Evolutionary conservation across 2,797 vertebrate species (phyloP).

Genomic region (Ctenopoma kingsleyae): DNA sequence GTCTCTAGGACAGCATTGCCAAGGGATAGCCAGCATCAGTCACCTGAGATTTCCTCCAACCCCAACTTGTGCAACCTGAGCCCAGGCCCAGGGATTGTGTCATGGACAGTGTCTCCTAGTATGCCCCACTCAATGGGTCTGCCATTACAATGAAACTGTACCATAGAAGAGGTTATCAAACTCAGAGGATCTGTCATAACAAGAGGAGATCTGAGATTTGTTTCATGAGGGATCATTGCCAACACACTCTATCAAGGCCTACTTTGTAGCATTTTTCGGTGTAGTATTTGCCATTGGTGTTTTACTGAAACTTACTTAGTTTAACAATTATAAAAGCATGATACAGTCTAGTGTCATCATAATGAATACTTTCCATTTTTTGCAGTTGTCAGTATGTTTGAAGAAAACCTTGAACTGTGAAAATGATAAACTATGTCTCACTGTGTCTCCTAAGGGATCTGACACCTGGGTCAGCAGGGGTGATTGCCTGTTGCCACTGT

Average conservation of each 20-base stretch:
- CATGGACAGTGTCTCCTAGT: slow-evolving; percentile 82
- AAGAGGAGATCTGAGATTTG: slow-evolving; percentile 47
- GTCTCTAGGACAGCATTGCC: slow-evolving; percentile 83
- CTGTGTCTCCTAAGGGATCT: slow-evolving; percentile 74
- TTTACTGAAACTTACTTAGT: background rate
- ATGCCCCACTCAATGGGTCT: slow-evolving; percentile 69
- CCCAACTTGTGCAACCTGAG: slow-evolving; percentile 83
- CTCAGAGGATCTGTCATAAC: slow-evolving; percentile 58
- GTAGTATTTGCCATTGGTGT: slow-evolving; percentile 17
- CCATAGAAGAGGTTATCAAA: slow-evolving; percentile 51
- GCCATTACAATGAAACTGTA: slow-evolving; percentile 65
- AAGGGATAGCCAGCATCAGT: slow-evolving; percentile 80
- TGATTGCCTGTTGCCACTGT: slow-evolving; percentile 74
- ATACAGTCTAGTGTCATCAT: slow-evolving; percentile 14
- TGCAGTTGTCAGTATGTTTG: slow-evolving; percentile 14
- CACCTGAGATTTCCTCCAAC: slow-evolving; percentile 88
- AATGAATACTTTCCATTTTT: slow-evolving; percentile 35
- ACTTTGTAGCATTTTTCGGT: slow-evolving; percentile 7
- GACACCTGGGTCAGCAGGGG: slow-evolving; percentile 78
- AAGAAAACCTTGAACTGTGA: slow-evolving; percentile 31
- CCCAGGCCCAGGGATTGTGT: slow-evolving; percentile 82
- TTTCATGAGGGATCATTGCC: slow-evolving; percentile 36
- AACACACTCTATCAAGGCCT: slow-evolving; percentile 23
- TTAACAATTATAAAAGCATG: slow-evolving; percentile 18
- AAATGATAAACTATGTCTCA: slow-evolving; percentile 39